These are phyloP conservation scores for Epinephelus cyanopodus DNA, from an alignment of 2,113 vertebrate genomes.

Conservation along the genomic window DNA sequence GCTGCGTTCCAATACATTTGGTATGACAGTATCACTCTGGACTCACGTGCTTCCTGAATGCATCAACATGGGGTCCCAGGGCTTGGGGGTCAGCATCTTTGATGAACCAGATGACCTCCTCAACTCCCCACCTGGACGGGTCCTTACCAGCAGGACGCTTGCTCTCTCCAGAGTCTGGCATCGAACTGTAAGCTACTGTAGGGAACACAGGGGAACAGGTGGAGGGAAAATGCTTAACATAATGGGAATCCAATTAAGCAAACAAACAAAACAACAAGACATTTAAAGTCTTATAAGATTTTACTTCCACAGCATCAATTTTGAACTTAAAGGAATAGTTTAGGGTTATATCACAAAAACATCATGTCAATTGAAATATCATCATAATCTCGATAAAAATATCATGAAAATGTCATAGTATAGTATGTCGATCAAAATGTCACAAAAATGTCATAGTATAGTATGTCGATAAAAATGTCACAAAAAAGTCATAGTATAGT, in stretches of 20 bases:
- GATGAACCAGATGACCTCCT: slow-evolving; percentile 95
- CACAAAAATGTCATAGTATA: too few species aligned
- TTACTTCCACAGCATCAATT: neutral
- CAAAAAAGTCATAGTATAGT: too few species aligned
- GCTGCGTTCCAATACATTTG: neutral
- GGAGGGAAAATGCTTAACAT: neutral
- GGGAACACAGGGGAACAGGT: slow-evolving; percentile 34
- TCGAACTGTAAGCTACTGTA: slow-evolving; percentile 87
- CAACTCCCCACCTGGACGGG: slow-evolving; percentile 93
- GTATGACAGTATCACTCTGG: neutral
- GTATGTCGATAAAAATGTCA: too few species aligned
- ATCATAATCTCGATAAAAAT: too few species aligned
- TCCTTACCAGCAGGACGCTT: slow-evolving; percentile 87
- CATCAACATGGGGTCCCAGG: slow-evolving; percentile 94
- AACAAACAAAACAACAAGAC: neutral
- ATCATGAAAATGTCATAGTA: too few species aligned
- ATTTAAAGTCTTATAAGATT: neutral
- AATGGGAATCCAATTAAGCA: neutral
- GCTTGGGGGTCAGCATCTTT: slow-evolving; percentile 95
- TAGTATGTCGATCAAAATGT: too few species aligned
- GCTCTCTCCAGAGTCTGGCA: slow-evolving; percentile 84
- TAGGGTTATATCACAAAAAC: neutral
- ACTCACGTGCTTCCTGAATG: slow-evolving; percentile 97
- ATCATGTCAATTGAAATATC: neutral
- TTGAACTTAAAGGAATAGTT: too few species aligned